Percentiles rank a stretch among this genome's conserved stretches.
phyloP scores from a whole-genome alignment of 2,888 invertebrate genomes.

The Drosophila nr. perissopoda region DNA sequence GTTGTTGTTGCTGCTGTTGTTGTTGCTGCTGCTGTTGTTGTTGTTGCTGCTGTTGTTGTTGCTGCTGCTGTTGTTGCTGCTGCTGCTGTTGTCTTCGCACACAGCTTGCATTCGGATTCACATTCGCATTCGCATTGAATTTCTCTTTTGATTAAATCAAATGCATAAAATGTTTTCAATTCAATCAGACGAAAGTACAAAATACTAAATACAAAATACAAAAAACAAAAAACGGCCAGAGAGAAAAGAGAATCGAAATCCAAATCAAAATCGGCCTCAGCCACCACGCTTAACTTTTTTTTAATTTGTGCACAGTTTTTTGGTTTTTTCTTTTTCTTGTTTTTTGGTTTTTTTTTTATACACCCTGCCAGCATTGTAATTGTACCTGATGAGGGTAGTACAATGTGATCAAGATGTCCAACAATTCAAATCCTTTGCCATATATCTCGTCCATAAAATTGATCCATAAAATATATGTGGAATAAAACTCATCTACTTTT shows the following conservation, averaged over 20 bases:
- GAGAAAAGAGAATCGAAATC: constrained; percentile 25
- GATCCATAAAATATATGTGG: neutral
- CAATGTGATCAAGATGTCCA: neutral
- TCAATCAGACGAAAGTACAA: constrained; percentile 52
- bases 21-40: neutral
- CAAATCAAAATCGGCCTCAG: constrained; percentile 43
- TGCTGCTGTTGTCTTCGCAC: constrained; percentile 36
- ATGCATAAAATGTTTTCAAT: constrained; percentile 79
- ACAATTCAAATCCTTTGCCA: neutral
- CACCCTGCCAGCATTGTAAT: neutral
- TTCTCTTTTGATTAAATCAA: constrained; percentile 79
- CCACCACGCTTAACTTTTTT: constrained; percentile 45
- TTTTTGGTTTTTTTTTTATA: neutral
- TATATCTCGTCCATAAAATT: neutral
- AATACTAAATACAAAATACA: constrained; percentile 3
- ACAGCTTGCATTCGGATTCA: constrained; percentile 50
- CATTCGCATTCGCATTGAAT: constrained; percentile 51
- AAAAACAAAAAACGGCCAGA: neutral
- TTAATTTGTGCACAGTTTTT: constrained; percentile 53
- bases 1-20: constrained; percentile 22
- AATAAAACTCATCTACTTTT: neutral
- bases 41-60: constrained; percentile 17
- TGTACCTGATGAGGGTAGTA: neutral
- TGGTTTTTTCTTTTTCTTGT: neutral
- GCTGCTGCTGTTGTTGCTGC: constrained; percentile 28